Base-by-base conservation (phyloP, 2,113 vertebrate species). In the Synodontis membranacea region DNA sequence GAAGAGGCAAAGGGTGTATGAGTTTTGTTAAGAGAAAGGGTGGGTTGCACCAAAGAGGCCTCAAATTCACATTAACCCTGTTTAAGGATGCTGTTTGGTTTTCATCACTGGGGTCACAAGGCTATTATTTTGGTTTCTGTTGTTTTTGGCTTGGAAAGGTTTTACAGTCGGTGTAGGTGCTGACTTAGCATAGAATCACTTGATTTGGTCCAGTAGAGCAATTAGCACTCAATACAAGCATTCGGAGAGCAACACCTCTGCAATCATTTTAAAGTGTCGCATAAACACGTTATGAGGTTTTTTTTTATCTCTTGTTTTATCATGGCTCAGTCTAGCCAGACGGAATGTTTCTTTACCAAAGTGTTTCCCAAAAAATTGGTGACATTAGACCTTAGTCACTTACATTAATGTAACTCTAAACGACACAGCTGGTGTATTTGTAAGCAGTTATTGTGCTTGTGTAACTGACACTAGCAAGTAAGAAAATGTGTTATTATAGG, bases 1-100 rank as follows among this genome's bases (percentile, higher is more conserved):
- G 95, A 96, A 94, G 92, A 91, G 92, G 91, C 89, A 60, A 88
- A 90, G 94, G 91, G 91, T 94, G 94, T 94, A 92, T 93, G 91
- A 88, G 90, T 90, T 94, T 90, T 92, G 91, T 91, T 92, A 92
- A 92, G 87, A 90, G 92, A 74, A 86, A 84, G 93, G 93, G 93
- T 91, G 95, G 94, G 93, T 93, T 92, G 92, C 84, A 90, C 89
- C 88, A 92, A 87, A 91, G 68, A 89, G 91, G 44, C 68, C 37
- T 82, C 75, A 82, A 90, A 89, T 83, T 89, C 42, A 48, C 79
- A 88, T 56, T 84, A 84, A 44, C 60, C 42, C 48, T 87, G 44
- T 88, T 80, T 62, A 84, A 90, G 84, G 64, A 80, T 15, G 50
- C 42, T 86, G 4, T 37, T 86, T 3, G 14, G 44, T 82, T 50